Conservation (phyloP, 2,797 vertebrate species). For the Chromobotia macracanthus region DNA sequence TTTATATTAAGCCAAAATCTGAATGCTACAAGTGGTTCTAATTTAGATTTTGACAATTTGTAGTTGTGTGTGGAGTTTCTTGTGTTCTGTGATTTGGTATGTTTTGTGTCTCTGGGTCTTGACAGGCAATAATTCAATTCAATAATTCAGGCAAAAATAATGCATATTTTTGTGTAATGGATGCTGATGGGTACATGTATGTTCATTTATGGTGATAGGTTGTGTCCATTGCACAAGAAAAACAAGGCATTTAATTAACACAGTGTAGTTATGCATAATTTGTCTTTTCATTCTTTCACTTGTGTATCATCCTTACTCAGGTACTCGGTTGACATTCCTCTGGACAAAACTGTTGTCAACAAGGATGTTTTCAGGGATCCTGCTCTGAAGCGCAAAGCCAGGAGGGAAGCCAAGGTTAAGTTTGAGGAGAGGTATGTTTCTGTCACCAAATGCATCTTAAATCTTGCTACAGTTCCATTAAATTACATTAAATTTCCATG, state of each 20-base stretch:
- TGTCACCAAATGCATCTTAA: neutral
- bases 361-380: slow-evolving; percentile 98
- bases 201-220: too few relatives aligned
- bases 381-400: slow-evolving; percentile 94
- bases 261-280: neutral
- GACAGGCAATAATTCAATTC: too few relatives aligned
- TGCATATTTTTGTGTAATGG: neutral
- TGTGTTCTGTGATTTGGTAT: neutral
- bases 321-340: slow-evolving; percentile 97
- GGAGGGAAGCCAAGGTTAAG: slow-evolving; percentile 95
- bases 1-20: too few relatives aligned
- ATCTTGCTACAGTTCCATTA: neutral
- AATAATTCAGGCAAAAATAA: too few relatives aligned
- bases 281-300: neutral
- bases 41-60: too few relatives aligned
- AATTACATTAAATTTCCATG: too few relatives aligned
- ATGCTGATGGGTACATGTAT: neutral
- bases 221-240: too few relatives aligned
- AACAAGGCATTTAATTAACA: neutral
- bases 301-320: slow-evolving; percentile 65
- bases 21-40: too few relatives aligned
- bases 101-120: neutral
- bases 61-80: neutral
- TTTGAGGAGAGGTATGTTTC: slow-evolving; percentile 92
- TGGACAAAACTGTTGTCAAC: slow-evolving; percentile 98